phyloP scores from a whole-genome alignment of 2,113 vertebrate genomes.

The Xiphorhynchus elegans region DNA sequence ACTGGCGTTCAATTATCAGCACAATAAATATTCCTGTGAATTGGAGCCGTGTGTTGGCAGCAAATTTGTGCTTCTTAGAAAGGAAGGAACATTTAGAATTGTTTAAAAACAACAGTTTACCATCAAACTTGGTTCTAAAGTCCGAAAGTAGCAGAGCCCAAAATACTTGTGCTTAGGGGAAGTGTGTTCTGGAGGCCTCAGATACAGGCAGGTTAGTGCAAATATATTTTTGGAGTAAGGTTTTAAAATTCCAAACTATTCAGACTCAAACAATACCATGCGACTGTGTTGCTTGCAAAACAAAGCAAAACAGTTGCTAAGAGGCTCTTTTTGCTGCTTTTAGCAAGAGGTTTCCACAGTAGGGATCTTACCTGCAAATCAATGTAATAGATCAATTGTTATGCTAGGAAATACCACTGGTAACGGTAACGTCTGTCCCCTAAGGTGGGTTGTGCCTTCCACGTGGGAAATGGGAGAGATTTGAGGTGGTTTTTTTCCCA shows the following conservation, averaged over 20 bases:
- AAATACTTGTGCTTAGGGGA: not conserved
- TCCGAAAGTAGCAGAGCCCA: not conserved
- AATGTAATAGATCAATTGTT: not conserved
- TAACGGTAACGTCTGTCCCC: rapidly evolving
- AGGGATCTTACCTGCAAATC: constrained; percentile 32
- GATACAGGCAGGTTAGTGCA: not conserved
- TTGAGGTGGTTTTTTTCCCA: rapidly evolving
- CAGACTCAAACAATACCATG: not conserved
- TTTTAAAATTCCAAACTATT: constrained; percentile 33
- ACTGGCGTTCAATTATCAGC: constrained; percentile 78
- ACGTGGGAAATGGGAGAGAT: not conserved
- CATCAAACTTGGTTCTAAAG: not conserved
- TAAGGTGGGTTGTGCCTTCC: not conserved
- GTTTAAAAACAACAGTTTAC: constrained; percentile 56
- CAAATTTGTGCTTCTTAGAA: constrained; percentile 66
- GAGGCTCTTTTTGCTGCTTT: constrained; percentile 46
- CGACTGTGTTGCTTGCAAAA: constrained; percentile 59
- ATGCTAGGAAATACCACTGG: not conserved
- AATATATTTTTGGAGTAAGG: not conserved
- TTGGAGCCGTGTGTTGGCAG: constrained; percentile 68
- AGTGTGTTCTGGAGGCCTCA: not conserved
- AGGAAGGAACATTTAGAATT: constrained; percentile 58
- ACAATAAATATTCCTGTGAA: constrained; percentile 78
- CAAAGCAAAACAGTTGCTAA: constrained; percentile 49
- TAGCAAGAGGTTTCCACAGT: constrained; percentile 24